phyloP scores from a whole-genome alignment of 2,113 vertebrate genomes.

The Andinoacara biseriatus region DNA sequence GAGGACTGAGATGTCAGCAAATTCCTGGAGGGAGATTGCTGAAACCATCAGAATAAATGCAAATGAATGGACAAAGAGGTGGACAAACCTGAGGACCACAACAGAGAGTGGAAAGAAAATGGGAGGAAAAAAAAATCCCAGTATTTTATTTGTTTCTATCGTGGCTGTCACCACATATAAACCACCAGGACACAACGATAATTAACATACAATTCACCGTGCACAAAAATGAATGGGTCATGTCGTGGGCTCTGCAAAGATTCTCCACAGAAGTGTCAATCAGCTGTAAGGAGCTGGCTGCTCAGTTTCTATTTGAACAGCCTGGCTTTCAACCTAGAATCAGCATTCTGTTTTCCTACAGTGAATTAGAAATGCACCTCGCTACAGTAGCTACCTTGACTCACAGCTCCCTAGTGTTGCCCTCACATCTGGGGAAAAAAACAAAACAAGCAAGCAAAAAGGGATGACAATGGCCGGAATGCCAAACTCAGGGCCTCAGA shows the following conservation, averaged over 20 bases:
- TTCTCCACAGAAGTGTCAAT: not conserved
- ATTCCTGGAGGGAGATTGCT: too few species aligned
- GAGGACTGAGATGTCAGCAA: fast-evolving
- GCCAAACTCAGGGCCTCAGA: fast-evolving
- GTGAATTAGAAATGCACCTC: not conserved
- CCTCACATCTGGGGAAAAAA: too few species aligned
- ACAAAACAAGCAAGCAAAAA: too few species aligned
- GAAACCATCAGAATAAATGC: too few species aligned
- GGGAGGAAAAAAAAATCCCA: not conserved
- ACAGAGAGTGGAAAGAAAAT: not conserved
- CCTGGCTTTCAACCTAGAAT: not conserved
- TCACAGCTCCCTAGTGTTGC: not conserved
- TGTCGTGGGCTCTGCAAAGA: not conserved
- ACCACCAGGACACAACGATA: fast-evolving
- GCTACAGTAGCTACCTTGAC: not conserved
- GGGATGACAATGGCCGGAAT: too few species aligned
- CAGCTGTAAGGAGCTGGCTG: not conserved
- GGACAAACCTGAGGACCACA: fast-evolving
- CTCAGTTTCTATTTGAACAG: not conserved
- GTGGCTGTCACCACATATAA: too few species aligned
- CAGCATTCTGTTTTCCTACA: not conserved
- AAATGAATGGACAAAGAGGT: not conserved
- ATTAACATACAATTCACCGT: not conserved
- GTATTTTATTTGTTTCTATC: too few species aligned
- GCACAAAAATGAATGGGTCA: not conserved